Percentiles rank a stretch among this genome's conserved stretches.
Evolutionary conservation across 2,888 invertebrate species (phyloP).

Genomic region (Byasa hedistus): DNA sequence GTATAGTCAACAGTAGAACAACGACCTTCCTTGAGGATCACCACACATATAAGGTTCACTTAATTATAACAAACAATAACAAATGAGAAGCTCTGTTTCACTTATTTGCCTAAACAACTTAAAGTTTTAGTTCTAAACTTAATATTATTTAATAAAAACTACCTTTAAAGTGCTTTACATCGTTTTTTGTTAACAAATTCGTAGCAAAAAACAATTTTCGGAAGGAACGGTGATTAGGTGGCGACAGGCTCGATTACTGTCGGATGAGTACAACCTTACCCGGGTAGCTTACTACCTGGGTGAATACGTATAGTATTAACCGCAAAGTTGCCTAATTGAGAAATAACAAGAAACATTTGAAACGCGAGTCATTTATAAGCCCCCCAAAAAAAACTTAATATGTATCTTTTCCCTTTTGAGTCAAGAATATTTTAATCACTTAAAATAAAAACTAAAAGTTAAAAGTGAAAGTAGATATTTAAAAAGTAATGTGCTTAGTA

Average conservation of each 20-base stretch:
- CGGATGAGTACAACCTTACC: constrained; percentile 24
- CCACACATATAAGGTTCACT: no score
- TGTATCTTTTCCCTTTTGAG: neutral
- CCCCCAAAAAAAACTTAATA: neutral
- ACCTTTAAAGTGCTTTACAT: neutral
- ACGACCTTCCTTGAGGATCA: no score
- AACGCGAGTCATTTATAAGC: neutral
- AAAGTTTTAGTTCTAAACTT: neutral
- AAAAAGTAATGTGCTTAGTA: no score
- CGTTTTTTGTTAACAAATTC: constrained; percentile 36
- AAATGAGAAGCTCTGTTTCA: no score
- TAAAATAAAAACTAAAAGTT: no score
- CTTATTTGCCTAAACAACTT: no score
- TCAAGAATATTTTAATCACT: no score
- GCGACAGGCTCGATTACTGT: constrained; percentile 54
- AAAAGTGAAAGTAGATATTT: no score
- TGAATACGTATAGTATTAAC: constrained; percentile 31
- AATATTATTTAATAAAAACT: neutral
- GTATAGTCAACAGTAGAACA: no score
- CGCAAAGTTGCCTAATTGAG: constrained; percentile 35
- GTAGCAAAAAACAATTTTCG: constrained; percentile 40
- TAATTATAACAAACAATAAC: no score
- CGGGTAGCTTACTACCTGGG: constrained; percentile 44
- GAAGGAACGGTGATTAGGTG: constrained; percentile 52
- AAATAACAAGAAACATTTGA: constrained; percentile 29